A percentile compares a stretch with the other conserved stretches of the same genome.
Conservation (phyloP, 2,113 vertebrate genomes). For the Natator depressus region DNA sequence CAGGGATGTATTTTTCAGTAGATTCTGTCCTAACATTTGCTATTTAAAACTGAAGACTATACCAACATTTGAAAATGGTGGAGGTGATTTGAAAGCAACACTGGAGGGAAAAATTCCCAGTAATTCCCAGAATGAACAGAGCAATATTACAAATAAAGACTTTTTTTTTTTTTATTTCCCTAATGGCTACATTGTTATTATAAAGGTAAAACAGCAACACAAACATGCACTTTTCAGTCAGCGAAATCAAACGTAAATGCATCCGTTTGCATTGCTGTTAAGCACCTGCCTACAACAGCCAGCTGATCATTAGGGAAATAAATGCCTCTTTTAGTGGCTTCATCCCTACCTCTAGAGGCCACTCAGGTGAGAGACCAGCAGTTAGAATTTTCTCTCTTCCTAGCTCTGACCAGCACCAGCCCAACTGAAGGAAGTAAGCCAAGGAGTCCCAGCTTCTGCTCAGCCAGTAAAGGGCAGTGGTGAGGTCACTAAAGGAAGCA, state of each 20-base stretch:
- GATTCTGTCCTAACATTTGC: background rate
- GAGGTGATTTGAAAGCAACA: slow-evolving; percentile 2
- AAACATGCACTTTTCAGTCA: slow-evolving; percentile 16
- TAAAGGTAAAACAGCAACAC: background rate
- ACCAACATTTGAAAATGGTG: background rate
- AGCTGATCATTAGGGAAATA: background rate
- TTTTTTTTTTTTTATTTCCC: background rate
- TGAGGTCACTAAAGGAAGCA: background rate
- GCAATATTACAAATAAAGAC: background rate
- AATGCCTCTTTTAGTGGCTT: background rate
- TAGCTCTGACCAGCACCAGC: background rate
- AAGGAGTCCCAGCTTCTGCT: background rate
- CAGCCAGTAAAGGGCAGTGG: background rate
- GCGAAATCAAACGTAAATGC: background rate
- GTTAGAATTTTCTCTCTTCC: background rate
- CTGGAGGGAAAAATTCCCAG: slow-evolving; percentile 21
- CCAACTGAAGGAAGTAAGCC: background rate
- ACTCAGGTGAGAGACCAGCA: slow-evolving; percentile 21
- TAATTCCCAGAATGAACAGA: slow-evolving; percentile 17
- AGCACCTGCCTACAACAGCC: background rate
- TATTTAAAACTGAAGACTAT: slow-evolving; percentile 42
- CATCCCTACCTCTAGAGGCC: background rate
- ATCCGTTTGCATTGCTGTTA: background rate
- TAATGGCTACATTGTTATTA: background rate
- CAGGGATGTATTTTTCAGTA: accelerated